Percentiles rank a stretch among this genome's conserved stretches.
Evolutionary conservation across 2,113 vertebrate genomes (phyloP).

Genomic region (Pomatostomus ruficeps): DNA sequence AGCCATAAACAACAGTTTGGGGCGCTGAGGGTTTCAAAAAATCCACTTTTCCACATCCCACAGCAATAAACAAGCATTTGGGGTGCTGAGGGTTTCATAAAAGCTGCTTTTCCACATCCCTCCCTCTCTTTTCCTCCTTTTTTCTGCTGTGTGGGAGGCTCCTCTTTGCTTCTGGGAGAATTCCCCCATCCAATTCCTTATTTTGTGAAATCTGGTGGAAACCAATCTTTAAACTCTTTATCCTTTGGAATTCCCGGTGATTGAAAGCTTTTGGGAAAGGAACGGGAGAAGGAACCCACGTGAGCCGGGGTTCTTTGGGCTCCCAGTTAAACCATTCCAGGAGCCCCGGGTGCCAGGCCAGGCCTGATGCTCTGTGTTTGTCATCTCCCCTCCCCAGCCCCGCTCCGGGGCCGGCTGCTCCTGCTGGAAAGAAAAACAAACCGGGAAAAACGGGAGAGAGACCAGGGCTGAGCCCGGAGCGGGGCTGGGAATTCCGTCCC

Average conservation of each 20-base stretch:
- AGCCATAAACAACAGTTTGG: background rate
- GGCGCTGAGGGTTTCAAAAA: background rate
- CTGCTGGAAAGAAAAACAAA: constrained; percentile 52
- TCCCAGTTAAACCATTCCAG: background rate
- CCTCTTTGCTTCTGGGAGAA: background rate
- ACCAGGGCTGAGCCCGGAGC: background rate
- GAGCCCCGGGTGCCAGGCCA: background rate
- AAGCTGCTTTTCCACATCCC: background rate
- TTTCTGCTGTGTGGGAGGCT: background rate
- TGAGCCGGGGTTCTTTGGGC: background rate
- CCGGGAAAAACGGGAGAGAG: constrained; percentile 16
- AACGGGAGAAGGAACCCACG: background rate
- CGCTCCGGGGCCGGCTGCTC: background rate
- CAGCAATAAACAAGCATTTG: background rate
- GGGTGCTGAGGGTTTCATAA: background rate
- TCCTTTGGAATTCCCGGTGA: background rate
- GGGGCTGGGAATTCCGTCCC: background rate
- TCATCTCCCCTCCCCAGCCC: background rate
- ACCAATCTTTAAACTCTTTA: background rate
- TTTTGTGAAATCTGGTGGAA: background rate
- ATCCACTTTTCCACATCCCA: background rate
- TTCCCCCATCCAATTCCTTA: background rate
- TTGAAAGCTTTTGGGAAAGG: background rate
- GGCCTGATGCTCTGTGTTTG: background rate
- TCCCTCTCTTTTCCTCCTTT: background rate